Conservation (phyloP, 2,113 vertebrate genomes). For the Labeo rohita region DNA sequence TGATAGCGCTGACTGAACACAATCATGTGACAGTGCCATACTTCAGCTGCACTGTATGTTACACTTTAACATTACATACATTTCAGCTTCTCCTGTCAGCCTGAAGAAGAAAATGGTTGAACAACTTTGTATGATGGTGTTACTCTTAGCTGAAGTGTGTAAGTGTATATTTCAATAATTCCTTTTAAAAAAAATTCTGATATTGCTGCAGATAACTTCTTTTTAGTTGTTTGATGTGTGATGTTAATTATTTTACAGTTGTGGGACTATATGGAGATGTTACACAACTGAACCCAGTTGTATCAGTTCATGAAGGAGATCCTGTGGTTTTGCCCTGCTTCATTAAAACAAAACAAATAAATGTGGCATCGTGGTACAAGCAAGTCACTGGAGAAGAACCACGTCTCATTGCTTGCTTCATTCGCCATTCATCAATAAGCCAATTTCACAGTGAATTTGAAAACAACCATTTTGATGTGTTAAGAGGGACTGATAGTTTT, state of each 20-base stretch:
- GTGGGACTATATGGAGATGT: neutral
- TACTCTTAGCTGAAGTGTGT: neutral
- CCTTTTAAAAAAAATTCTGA: neutral
- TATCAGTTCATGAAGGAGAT: slow-evolving; percentile 5
- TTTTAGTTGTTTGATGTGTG: neutral
- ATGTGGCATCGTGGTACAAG: neutral
- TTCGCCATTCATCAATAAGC: neutral
- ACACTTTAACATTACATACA: neutral
- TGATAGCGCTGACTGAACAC: neutral
- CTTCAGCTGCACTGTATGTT: neutral
- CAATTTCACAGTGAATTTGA: neutral
- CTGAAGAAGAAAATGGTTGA: neutral
- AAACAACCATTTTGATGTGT: neutral
- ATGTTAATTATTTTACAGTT: neutral
- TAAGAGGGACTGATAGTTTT: neutral
- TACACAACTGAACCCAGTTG: neutral
- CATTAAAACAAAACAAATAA: neutral
- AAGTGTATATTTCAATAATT: neutral
- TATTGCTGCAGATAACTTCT: neutral
- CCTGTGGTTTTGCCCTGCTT: neutral
- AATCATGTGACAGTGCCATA: neutral
- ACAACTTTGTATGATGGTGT: neutral
- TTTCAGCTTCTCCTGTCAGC: neutral
- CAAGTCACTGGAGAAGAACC: slow-evolving; percentile 22
- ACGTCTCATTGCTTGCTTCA: neutral